Percentiles rank a stretch among this genome's conserved stretches.
Conservation (phyloP, 2,113 vertebrate genomes). For the Verasper variegatus region DNA sequence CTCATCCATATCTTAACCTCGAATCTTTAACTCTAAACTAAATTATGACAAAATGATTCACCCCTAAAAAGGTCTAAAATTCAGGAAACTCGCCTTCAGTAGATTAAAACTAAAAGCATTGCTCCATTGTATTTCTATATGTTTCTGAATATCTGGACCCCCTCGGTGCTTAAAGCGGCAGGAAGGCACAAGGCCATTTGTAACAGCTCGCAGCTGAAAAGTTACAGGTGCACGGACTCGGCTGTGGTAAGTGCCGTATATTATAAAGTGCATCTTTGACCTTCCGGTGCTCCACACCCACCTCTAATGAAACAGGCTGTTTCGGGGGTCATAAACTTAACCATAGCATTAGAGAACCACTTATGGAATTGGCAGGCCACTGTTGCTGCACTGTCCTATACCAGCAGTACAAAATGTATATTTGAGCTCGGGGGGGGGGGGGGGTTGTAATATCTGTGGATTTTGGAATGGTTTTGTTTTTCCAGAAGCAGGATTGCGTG, state of each 20-base stretch:
- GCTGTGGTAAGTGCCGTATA: neutral
- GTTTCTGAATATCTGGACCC: neutral
- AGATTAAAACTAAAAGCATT: too few species aligned
- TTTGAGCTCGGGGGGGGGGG: neutral
- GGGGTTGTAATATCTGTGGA: neutral
- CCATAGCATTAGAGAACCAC: conserved; percentile 48
- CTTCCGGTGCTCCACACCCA: conserved; percentile 24
- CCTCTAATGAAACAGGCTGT: conserved; percentile 55
- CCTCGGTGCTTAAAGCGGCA: conserved; percentile 7
- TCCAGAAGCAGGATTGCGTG: neutral
- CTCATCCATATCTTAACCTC: too few species aligned
- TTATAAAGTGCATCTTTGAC: conserved; percentile 41
- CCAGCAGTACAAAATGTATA: conserved; percentile 12
- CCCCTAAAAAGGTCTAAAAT: too few species aligned
- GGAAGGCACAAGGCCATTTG: conserved; percentile 13
- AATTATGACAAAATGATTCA: too few species aligned
- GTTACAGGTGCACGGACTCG: conserved; percentile 8
- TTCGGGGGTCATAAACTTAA: conserved; percentile 50
- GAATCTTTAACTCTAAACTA: neutral
- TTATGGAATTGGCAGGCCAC: conserved; percentile 41
- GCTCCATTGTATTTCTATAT: too few species aligned
- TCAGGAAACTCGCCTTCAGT: too few species aligned
- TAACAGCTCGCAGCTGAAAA: conserved; percentile 8
- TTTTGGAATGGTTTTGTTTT: conserved; percentile 15
- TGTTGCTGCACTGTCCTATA: neutral